Evolutionary conservation across 2,113 vertebrate species (phyloP).

Genomic region (Podarcis cretensis): DNA sequence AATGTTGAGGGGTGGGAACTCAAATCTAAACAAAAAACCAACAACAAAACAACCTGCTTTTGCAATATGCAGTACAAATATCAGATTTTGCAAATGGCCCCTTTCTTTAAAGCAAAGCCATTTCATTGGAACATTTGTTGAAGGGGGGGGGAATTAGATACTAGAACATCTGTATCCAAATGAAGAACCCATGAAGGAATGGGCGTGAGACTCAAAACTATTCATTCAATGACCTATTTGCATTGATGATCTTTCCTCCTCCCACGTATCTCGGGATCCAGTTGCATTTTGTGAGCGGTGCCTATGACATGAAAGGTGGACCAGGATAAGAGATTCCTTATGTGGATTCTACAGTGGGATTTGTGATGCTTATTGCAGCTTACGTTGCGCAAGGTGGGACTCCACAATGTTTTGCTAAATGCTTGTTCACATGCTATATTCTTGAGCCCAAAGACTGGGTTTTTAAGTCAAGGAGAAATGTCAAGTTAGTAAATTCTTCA

Average conservation of each 20-base stretch:
- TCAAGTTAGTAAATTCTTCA: neutral
- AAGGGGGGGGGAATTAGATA: conserved; percentile 8
- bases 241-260: neutral
- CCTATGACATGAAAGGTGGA: neutral
- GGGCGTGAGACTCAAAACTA: neutral
- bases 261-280: neutral
- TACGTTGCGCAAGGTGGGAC: conserved; percentile 3
- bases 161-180: conserved; percentile 43
- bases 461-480: neutral
- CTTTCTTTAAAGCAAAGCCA: neutral
- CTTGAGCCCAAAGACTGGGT: neutral
- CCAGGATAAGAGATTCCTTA: conserved; percentile 1
- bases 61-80: neutral
- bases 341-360: conserved; percentile 4
- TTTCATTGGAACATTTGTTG: neutral
- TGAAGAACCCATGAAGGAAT: conserved; percentile 32
- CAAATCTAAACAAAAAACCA: neutral
- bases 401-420: neutral
- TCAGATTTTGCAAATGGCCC: neutral
- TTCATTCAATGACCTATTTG: neutral
- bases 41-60: neutral
- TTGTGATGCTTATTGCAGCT: neutral
- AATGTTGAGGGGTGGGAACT: conserved; percentile 8
- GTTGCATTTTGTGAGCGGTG: neutral
- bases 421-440: neutral